Evolutionary conservation across 2,888 invertebrate genomes (phyloP).

Genomic region (Synanthedon myopaeformis): DNA sequence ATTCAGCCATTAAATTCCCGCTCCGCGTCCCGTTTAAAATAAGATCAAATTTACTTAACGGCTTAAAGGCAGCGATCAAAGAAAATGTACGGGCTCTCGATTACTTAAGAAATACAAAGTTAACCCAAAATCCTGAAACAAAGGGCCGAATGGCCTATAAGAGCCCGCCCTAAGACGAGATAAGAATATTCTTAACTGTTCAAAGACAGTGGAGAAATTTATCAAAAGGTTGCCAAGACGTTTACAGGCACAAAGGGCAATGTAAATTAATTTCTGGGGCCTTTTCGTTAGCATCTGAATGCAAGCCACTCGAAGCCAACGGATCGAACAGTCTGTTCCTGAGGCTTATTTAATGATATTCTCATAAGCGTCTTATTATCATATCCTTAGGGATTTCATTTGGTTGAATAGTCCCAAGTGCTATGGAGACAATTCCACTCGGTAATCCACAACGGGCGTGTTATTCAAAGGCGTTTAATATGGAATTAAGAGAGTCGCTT

Average conservation of each 20-base stretch:
- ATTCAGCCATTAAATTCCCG: neutral
- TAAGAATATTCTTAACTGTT: conserved; percentile 22
- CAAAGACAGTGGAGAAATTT: conserved; percentile 17
- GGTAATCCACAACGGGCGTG: too few relatives aligned
- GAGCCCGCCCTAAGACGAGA: conserved; percentile 29
- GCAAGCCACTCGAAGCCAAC: conserved; percentile 22
- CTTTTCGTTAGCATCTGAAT: conserved; percentile 49
- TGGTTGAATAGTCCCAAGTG: neutral
- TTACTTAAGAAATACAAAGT: conserved; percentile 12
- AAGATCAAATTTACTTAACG: conserved; percentile 17
- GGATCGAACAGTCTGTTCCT: conserved; percentile 31
- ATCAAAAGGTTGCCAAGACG: conserved; percentile 38
- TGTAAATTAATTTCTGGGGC: conserved; percentile 57
- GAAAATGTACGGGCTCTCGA: conserved; percentile 8
- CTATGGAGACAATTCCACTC: neutral
- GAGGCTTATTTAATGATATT: conserved; percentile 31
- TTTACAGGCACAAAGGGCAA: conserved; percentile 36
- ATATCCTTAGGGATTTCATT: conserved; percentile 10
- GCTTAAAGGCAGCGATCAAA: conserved; percentile 10
- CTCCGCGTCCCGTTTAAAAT: conserved; percentile 3
- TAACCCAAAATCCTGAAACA: conserved; percentile 12
- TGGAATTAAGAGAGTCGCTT: neutral
- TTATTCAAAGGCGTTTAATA: neutral
- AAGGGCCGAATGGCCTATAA: conserved; percentile 27
- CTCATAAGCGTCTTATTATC: conserved; percentile 26